phyloP scores from a whole-genome alignment of 2,113 vertebrate genomes.

The Gymnobelideus leadbeateri region DNA sequence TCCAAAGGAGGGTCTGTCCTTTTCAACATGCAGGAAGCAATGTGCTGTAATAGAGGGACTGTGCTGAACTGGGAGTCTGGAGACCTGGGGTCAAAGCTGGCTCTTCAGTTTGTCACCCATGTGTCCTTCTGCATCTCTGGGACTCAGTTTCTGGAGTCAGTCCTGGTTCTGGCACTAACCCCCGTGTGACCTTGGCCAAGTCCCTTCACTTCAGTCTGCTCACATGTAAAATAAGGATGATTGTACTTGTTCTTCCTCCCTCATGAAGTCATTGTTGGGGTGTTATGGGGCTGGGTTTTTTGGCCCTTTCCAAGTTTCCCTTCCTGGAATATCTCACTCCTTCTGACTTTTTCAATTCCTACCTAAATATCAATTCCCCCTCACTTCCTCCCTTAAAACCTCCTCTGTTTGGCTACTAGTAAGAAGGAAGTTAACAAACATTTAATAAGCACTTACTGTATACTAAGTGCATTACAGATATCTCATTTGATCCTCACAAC shows the following conservation, averaged over 20 bases:
- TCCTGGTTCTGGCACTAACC: not conserved
- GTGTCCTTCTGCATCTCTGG: not conserved
- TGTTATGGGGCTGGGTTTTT: not conserved
- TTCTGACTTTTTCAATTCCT: not conserved
- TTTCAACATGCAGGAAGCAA: not conserved
- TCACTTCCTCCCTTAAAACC: not conserved
- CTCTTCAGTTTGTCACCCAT: not conserved
- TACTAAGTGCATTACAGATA: not conserved
- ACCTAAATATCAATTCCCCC: not conserved
- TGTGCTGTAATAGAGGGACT: not conserved
- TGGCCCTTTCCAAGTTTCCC: not conserved
- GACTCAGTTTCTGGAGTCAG: not conserved
- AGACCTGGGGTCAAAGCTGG: not conserved
- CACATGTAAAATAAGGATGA: not conserved
- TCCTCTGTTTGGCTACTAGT: not conserved
- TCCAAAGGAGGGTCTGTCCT: not conserved
- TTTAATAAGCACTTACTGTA: not conserved
- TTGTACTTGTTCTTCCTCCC: not conserved
- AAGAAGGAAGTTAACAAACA: not conserved
- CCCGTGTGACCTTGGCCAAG: not conserved
- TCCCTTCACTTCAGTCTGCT: not conserved
- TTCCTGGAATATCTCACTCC: not conserved
- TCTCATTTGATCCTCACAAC: not conserved
- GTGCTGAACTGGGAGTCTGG: not conserved
- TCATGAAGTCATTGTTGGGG: not conserved